phyloP scores from a whole-genome alignment of 2,797 vertebrate genomes.

The Acropternis orthonyx region DNA sequence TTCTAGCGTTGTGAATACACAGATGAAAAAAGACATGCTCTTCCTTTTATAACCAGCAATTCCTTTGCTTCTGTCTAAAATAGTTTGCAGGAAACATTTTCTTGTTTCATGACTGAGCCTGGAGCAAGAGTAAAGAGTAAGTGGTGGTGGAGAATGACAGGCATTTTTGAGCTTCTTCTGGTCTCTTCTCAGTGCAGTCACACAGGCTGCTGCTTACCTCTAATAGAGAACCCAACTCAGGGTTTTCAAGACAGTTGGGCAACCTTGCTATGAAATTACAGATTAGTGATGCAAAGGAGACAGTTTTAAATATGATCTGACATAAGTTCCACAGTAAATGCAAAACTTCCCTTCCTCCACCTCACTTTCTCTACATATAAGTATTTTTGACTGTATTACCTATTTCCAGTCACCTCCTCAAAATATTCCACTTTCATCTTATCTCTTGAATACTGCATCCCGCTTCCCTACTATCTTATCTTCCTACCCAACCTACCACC shows the following conservation, averaged over 20 bases:
- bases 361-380: background rate
- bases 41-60: slow-evolving; percentile 24
- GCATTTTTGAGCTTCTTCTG: background rate
- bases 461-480: background rate
- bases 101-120: background rate
- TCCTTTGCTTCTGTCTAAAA: background rate
- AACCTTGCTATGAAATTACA: background rate
- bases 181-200: background rate
- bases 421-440: background rate
- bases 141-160: background rate
- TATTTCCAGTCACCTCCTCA: background rate
- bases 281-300: background rate
- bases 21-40: slow-evolving; percentile 15
- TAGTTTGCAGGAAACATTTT: background rate
- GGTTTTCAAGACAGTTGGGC: background rate
- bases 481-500: background rate
- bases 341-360: background rate
- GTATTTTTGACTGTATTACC: background rate
- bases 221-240: background rate
- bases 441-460: background rate
- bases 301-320: background rate
- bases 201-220: background rate
- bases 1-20: background rate
- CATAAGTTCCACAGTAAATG: background rate
- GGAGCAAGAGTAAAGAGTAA: background rate